Evolutionary conservation across 1,140 invertebrate genomes (phyloP), one percentile per base, ranked within the genome.

Genomic region (Caenorhabditis inopinata): DNA sequence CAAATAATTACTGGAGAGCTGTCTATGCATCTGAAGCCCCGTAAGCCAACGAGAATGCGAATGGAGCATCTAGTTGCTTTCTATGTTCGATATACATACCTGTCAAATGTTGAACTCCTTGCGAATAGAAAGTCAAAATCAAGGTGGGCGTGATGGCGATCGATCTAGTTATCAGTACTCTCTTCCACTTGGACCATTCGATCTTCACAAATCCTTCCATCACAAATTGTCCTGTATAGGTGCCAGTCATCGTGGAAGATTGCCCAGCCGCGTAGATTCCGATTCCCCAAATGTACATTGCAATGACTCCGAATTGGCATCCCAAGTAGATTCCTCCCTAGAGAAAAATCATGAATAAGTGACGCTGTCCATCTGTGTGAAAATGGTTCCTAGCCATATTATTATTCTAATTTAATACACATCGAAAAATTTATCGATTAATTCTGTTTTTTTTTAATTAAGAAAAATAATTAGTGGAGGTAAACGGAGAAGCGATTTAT

Each of bases 61-160:
- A n/a, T n/a, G n/a, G n/a, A n/a, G n/a, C n/a, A n/a, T n/a, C n/a
- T n/a, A n/a, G n/a, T n/a, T n/a, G n/a, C n/a, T n/a, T n/a, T n/a
- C n/a, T n/a, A n/a, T n/a, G n/a, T n/a, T n/a, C n/a, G n/a, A n/a
- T n/a, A 87, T 96, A 96, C 93, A 96, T 93, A 18, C 89, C 48
- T 25, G 93, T 94, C 48, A 96, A 89, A 82, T 94, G 91, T 25
- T 92, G 87, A 83, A 96, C 93, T 53, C 93, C 90, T 62, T 91
- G 91, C 81, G 91, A 74, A 11, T 49, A 21, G 9, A 86, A 25
- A 1, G 94, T 93, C 0, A 94, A 90, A 7, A 93, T 90, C 79
- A 96, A 92, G 14, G 95, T 96, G 2, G 95, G 95, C 9, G 93
- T 89, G 84, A 96, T 96, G 21, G 95, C 95, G 84, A 96, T 94